phyloP scores from a whole-genome alignment of 2,113 vertebrate genomes.

The Scolopax mira region DNA sequence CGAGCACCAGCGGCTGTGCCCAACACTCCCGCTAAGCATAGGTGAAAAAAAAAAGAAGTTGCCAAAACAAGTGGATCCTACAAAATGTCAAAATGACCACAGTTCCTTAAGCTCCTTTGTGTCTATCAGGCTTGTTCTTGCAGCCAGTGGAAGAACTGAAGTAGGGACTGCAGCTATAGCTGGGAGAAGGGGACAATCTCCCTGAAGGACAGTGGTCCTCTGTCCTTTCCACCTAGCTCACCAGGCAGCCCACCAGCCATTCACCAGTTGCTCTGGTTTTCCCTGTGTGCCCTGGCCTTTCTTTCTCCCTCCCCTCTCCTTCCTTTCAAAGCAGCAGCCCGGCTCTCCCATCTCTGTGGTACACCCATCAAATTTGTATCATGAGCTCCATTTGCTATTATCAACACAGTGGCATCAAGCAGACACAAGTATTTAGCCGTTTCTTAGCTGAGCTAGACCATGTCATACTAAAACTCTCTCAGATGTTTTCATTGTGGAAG shows the following conservation, averaged over 20 bases:
- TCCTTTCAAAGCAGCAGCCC: not conserved
- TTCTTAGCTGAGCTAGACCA: not conserved
- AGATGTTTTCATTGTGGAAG: not conserved
- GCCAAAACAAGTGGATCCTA: not conserved
- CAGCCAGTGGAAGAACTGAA: not conserved
- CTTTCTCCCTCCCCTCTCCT: not conserved
- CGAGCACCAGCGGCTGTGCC: not conserved
- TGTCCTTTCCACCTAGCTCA: not conserved
- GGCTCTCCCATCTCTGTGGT: not conserved
- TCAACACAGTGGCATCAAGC: not conserved
- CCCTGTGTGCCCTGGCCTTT: not conserved
- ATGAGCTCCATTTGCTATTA: not conserved
- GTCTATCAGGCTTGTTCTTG: not conserved
- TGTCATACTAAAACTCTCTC: not conserved
- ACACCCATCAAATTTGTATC: not conserved
- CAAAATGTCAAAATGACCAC: not conserved
- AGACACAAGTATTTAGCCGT: not conserved
- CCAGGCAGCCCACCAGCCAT: not conserved
- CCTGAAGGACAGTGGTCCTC: not conserved
- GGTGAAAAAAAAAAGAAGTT: not conserved
- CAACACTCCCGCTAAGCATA: not conserved
- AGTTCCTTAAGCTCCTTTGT: not conserved
- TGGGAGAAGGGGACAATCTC: not conserved
- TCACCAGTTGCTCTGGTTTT: not conserved
- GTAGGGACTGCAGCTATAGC: not conserved